These are phyloP conservation scores for Trichopria drosophilae DNA, from an alignment of 2,888 invertebrate genomes.

Conservation along the genomic window DNA sequence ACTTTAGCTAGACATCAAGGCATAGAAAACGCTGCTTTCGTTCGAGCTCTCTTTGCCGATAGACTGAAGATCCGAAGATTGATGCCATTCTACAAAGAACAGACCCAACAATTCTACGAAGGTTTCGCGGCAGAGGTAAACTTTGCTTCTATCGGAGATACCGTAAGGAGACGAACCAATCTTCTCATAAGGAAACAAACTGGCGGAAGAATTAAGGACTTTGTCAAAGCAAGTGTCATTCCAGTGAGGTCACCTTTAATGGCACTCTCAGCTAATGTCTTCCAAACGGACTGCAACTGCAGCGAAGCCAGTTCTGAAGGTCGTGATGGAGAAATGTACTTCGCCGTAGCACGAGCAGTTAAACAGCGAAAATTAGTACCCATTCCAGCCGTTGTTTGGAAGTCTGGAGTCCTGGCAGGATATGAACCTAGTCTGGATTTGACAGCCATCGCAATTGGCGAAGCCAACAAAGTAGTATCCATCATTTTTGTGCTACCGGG, in stretches of 20 bases:
- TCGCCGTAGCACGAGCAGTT: slow-evolving; percentile 79
- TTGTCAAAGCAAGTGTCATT: slow-evolving; percentile 73
- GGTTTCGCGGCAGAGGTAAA: slow-evolving; percentile 85
- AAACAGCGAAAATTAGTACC: slow-evolving; percentile 79
- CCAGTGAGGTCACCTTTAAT: slow-evolving; percentile 76
- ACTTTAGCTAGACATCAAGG: slow-evolving; percentile 70
- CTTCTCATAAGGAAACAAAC: slow-evolving; percentile 78
- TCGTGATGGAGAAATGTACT: slow-evolving; percentile 84
- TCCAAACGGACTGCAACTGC: slow-evolving; percentile 83
- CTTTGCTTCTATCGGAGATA: slow-evolving; percentile 79
- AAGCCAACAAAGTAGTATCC: slow-evolving; percentile 71
- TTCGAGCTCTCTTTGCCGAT: slow-evolving; percentile 82
- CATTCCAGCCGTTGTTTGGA: slow-evolving; percentile 80
- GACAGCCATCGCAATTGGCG: slow-evolving; percentile 78
- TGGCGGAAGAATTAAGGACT: slow-evolving; percentile 75
- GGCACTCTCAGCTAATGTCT: slow-evolving; percentile 80
- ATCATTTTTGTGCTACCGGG: slow-evolving; percentile 84
- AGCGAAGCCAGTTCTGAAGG: slow-evolving; percentile 73
- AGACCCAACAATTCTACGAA: slow-evolving; percentile 84
- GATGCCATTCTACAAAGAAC: slow-evolving; percentile 83
- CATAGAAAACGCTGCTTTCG: slow-evolving; percentile 77
- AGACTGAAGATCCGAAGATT: slow-evolving; percentile 74
- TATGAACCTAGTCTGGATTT: slow-evolving; percentile 84
- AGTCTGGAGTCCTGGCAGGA: slow-evolving; percentile 76
- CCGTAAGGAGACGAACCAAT: slow-evolving; percentile 80